Conservation (phyloP, 2,888 invertebrate genomes). For the Gastrophysa polygoni region DNA sequence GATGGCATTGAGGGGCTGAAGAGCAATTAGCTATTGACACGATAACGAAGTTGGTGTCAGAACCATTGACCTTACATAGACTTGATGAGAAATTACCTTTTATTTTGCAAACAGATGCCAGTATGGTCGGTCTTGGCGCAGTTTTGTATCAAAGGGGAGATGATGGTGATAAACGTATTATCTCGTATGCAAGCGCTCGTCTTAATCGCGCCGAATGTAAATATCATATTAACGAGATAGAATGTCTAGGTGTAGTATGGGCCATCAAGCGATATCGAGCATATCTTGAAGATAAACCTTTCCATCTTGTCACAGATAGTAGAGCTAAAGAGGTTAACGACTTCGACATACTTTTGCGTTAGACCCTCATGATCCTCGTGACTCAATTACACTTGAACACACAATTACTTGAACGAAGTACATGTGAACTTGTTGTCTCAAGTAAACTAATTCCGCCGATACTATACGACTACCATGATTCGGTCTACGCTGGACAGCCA, state of each 20-base stretch:
- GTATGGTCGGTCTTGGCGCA: not conserved
- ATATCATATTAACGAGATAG: conserved; percentile 33
- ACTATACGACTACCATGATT: too few species aligned
- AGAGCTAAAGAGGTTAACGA: not conserved
- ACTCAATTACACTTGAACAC: too few species aligned
- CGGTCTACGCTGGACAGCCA: too few species aligned
- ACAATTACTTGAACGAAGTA: too few species aligned
- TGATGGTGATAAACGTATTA: not conserved
- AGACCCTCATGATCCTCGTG: too few species aligned
- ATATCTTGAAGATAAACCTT: not conserved
- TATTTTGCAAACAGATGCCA: not conserved
- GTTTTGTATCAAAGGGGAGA: not conserved
- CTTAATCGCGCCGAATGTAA: not conserved
- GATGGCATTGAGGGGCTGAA: not conserved
- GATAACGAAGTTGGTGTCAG: not conserved
- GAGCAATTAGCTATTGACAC: not conserved
- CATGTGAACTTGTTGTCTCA: too few species aligned
- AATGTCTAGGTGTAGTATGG: conserved; percentile 14
- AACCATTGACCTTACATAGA: not conserved
- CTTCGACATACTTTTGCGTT: too few species aligned
- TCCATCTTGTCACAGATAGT: not conserved
- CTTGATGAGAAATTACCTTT: not conserved
- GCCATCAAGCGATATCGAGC: not conserved
- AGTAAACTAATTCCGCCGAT: too few species aligned
- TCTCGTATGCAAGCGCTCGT: not conserved